Evolutionary conservation across 2,113 vertebrate species (phyloP).

Genomic region (Leptobrachium leishanense): DNA sequence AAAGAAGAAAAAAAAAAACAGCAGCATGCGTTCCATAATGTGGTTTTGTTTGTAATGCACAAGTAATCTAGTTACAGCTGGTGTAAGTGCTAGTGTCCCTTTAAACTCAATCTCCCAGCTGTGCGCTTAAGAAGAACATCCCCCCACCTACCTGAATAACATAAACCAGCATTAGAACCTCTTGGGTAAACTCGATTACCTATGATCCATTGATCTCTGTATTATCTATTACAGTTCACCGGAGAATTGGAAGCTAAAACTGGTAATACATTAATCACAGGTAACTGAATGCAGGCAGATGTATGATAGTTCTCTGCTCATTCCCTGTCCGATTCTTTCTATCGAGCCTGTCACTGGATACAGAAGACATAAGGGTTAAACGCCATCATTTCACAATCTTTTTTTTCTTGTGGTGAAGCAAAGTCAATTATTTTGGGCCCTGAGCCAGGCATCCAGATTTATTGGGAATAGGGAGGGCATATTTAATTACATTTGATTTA

Average conservation of each 20-base stretch:
- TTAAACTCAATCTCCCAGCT: no score
- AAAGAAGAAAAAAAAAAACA: no score
- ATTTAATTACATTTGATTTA: conserved; percentile 48
- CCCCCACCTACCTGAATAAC: no score
- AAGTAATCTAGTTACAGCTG: no score
- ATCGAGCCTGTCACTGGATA: background rate
- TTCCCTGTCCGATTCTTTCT: background rate
- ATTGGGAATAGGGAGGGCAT: conserved; percentile 41
- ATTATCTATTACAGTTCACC: background rate
- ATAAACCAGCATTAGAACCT: no score
- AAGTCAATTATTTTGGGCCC: conserved; percentile 28
- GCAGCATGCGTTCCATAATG: no score
- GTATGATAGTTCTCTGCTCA: background rate
- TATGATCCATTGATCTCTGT: background rate
- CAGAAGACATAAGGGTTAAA: conserved; percentile 12
- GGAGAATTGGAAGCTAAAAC: background rate
- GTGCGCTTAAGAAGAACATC: no score
- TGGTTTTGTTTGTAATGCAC: no score
- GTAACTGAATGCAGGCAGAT: background rate
- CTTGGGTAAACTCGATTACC: background rate
- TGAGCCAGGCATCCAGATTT: conserved; percentile 28
- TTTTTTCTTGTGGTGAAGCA: conserved; percentile 28
- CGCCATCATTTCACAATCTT: conserved; percentile 31
- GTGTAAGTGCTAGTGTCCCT: no score
- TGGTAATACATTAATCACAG: background rate